These are phyloP conservation scores for Habroteleia sp. DNA, from an alignment of 2,888 invertebrate genomes.

Conservation along the genomic window DNA sequence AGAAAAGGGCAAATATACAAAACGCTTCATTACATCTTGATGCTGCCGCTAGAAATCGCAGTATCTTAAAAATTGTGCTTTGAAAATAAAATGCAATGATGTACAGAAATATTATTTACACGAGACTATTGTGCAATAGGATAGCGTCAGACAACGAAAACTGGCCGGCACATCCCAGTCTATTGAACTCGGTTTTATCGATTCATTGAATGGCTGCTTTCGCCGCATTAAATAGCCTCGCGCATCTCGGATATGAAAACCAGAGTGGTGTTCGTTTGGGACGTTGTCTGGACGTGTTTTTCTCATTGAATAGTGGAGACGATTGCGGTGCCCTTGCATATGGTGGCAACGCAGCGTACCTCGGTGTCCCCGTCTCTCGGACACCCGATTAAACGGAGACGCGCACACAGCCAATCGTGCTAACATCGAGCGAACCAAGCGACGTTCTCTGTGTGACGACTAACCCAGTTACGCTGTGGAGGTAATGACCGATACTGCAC, in stretches of 20 bases:
- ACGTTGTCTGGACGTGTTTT: conserved; percentile 13
- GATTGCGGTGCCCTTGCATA: conserved; percentile 35
- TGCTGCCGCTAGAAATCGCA: too few relatives aligned
- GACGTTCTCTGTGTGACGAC: conserved; percentile 80
- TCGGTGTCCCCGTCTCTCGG: conserved; percentile 41
- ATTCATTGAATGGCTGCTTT: conserved; percentile 34
- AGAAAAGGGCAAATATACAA: too few relatives aligned
- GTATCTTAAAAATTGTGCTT: too few relatives aligned
- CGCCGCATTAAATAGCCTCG: conserved; percentile 33
- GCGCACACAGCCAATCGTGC: conserved; percentile 59
- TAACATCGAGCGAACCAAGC: conserved; percentile 72
- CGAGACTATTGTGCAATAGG: conserved; percentile 17
- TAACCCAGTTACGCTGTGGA: conserved; percentile 81
- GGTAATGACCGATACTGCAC: conserved; percentile 81
- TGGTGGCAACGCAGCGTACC: conserved; percentile 30
- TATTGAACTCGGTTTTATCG: conserved; percentile 50
- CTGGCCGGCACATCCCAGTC: conserved; percentile 26
- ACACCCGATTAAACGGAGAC: conserved; percentile 45
- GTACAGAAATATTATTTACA: too few relatives aligned
- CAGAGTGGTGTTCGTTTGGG: conserved; percentile 29
- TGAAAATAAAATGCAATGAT: too few relatives aligned
- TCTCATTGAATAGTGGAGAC: conserved; percentile 14
- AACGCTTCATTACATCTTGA: too few relatives aligned
- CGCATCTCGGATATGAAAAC: conserved; percentile 35
- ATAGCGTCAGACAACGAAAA: conserved; percentile 28